Evolutionary conservation across 2,113 vertebrate species (phyloP).

Genomic region (Scopus umbretta): DNA sequence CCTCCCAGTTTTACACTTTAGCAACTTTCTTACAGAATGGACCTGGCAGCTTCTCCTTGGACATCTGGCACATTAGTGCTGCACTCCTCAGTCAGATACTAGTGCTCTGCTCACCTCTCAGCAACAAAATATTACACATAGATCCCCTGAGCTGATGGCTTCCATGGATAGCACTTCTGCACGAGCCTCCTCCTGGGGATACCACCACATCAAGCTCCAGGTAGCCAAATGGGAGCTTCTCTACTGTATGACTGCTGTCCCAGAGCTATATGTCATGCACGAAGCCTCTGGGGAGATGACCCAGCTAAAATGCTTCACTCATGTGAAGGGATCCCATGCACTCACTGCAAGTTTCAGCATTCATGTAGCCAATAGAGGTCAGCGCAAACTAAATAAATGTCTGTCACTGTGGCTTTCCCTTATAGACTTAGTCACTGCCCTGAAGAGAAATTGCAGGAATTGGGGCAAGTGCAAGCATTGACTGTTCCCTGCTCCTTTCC

Average conservation of each 20-base stretch:
- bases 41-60: not conserved
- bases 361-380: not conserved
- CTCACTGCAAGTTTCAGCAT: not conserved
- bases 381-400: conserved; percentile 33
- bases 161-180: not conserved
- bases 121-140: not conserved
- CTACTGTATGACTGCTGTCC: not conserved
- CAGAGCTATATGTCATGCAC: not conserved
- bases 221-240: not conserved
- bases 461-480: not conserved
- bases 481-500: not conserved
- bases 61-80: not conserved
- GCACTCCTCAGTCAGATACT: not conserved
- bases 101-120: not conserved
- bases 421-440: not conserved
- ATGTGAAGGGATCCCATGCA: not conserved
- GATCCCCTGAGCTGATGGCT: not conserved
- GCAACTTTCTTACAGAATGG: not conserved
- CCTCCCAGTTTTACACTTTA: not conserved
- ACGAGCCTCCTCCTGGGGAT: not conserved
- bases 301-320: not conserved
- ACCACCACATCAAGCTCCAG: not conserved
- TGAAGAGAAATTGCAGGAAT: not conserved
- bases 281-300: not conserved
- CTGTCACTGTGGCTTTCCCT: not conserved